These are phyloP conservation scores for Scolopax rusticola DNA, from an alignment of 2,797 vertebrate species.

Conservation along the genomic window DNA sequence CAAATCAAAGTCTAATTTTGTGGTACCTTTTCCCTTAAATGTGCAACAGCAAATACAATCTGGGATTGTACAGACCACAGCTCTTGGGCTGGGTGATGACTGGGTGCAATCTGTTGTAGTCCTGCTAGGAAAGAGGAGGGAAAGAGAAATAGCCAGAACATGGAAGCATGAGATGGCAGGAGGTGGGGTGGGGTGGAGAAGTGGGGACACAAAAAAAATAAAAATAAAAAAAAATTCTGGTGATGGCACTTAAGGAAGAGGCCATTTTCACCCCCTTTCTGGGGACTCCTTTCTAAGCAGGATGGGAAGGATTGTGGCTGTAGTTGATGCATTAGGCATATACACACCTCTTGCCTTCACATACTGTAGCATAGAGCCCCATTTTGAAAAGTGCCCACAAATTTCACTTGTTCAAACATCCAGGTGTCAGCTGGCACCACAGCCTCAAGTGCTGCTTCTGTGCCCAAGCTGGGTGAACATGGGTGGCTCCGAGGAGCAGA, in stretches of 20 bases:
- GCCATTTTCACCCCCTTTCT: neutral
- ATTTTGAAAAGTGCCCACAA: neutral
- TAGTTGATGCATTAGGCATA: neutral
- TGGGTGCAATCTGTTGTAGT: neutral
- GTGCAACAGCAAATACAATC: neutral
- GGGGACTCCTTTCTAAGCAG: neutral
- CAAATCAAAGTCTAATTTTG: conserved; percentile 13
- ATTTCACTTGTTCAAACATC: neutral
- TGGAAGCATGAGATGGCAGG: no score
- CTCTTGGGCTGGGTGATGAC: neutral
- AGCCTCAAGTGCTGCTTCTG: neutral
- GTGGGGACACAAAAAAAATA: neutral
- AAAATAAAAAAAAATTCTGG: neutral
- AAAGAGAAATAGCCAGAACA: neutral
- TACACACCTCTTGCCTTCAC: neutral
- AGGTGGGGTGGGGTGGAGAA: neutral
- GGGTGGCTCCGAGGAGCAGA: rapidly evolving
- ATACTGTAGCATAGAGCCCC: neutral
- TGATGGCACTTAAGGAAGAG: neutral
- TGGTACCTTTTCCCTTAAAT: neutral
- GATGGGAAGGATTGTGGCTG: neutral
- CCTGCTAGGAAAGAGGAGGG: neutral
- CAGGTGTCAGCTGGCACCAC: neutral
- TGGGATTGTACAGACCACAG: neutral
- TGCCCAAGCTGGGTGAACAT: neutral